These are phyloP conservation scores for Ectemnius continuus DNA, from an alignment of 2,888 invertebrate species.

Conservation along the genomic window DNA sequence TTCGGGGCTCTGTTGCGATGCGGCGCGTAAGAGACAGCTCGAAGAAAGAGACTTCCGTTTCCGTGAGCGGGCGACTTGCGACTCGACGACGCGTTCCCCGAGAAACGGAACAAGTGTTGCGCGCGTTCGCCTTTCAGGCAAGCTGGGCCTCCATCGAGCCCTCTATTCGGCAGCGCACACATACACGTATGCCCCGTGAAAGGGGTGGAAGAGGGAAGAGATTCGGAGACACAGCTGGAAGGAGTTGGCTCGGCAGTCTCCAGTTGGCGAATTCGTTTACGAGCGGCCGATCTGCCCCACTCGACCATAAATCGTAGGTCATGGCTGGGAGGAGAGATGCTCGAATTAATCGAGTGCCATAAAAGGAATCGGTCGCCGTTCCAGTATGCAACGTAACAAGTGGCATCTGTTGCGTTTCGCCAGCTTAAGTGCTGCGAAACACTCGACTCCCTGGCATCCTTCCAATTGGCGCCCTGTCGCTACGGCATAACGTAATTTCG, in stretches of 20 bases:
- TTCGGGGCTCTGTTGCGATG: too few relatives aligned
- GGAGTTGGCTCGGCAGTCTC: background rate
- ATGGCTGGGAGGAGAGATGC: background rate
- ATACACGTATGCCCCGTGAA: background rate
- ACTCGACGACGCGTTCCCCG: too few relatives aligned
- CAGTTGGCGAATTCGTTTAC: constrained; percentile 7
- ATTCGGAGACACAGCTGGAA: too few relatives aligned
- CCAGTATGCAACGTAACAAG: constrained; percentile 71
- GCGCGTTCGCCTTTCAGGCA: too few relatives aligned
- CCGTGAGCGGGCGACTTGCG: too few relatives aligned
- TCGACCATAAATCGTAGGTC: too few relatives aligned
- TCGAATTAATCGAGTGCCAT: constrained; percentile 15
- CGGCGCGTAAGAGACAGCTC: too few relatives aligned
- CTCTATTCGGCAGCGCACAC: background rate
- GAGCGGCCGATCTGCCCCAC: too few relatives aligned
- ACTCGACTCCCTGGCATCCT: constrained; percentile 72
- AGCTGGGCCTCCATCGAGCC: too few relatives aligned
- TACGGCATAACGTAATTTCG: constrained; percentile 66
- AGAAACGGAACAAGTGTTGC: too few relatives aligned
- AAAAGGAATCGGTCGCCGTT: constrained; percentile 25
- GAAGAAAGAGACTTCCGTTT: too few relatives aligned
- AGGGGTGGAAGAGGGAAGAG: too few relatives aligned
- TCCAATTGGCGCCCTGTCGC: constrained; percentile 74
- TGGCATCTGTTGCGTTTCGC: constrained; percentile 75
- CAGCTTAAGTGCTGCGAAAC: constrained; percentile 68